These are phyloP conservation scores for Oscheius sp. DNA, from an alignment of 1,140 invertebrate species.

Conservation along the genomic window DNA sequence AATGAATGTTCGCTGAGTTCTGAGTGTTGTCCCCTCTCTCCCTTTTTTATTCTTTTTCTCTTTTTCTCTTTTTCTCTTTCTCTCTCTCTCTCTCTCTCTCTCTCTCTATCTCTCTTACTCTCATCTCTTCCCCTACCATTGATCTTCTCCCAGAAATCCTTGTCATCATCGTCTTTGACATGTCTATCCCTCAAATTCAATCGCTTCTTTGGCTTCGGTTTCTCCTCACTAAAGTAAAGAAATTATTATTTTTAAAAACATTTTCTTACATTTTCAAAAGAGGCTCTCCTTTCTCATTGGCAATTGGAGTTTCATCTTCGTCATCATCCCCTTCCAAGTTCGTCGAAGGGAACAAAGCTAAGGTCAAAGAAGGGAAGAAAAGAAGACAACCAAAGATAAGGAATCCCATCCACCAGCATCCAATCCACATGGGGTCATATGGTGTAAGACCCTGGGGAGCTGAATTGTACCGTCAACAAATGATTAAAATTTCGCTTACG, in stretches of 20 bases:
- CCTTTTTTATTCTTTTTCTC: too few relatives aligned
- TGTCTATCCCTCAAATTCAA: slow-evolving; percentile 39
- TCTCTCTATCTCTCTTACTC: too few relatives aligned
- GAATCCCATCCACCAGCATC: slow-evolving; percentile 51
- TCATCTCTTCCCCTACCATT: slow-evolving; percentile 20
- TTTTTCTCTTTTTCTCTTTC: too few relatives aligned
- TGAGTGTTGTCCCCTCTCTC: background rate
- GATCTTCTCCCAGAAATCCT: slow-evolving; percentile 33
- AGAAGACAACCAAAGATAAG: slow-evolving; percentile 42
- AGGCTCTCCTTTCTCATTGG: slow-evolving; percentile 9
- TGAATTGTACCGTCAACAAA: slow-evolving; percentile 14
- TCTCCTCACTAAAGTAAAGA: slow-evolving; percentile 3
- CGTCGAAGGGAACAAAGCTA: slow-evolving; percentile 38
- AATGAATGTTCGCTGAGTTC: too few relatives aligned
- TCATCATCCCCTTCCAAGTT: slow-evolving; percentile 33
- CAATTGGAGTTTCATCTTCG: slow-evolving; percentile 14
- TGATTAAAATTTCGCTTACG: slow-evolving; percentile 25
- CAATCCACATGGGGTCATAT: slow-evolving; percentile 48
- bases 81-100: too few relatives aligned
- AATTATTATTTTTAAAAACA: background rate
- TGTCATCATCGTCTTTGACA: slow-evolving; percentile 39
- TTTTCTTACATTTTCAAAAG: slow-evolving; percentile 8
- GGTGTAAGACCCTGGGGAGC: slow-evolving; percentile 40
- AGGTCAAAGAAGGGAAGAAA: slow-evolving; percentile 39
- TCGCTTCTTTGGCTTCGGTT: slow-evolving; percentile 8